Evolutionary conservation across 37 sponge, comb jelly and placozoan species (phyloP).

Genomic region (Chondrosia reniformis): DNA sequence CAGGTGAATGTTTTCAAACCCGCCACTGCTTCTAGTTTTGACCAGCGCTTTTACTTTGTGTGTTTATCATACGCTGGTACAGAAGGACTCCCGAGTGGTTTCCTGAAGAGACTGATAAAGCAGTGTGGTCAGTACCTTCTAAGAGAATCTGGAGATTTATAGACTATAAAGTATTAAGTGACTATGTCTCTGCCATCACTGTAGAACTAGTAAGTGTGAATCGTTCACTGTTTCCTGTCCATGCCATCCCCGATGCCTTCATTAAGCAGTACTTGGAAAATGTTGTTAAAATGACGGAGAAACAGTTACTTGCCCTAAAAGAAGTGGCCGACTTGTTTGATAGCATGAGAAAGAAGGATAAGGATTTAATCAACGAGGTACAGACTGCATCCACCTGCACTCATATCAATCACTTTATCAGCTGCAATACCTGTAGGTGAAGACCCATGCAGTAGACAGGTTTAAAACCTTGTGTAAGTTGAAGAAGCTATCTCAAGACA

Average conservation of each 20-base stretch:
- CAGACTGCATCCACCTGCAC: neutral
- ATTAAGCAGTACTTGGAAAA: slow-evolving; percentile 28
- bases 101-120: slow-evolving; percentile 33
- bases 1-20: slow-evolving; percentile 89
- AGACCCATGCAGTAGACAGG: slow-evolving; percentile 41
- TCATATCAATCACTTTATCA: neutral
- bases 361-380: slow-evolving; percentile 51
- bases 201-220: neutral
- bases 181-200: neutral
- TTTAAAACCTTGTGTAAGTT: slow-evolving; percentile 43
- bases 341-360: slow-evolving; percentile 59
- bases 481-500: slow-evolving; percentile 57
- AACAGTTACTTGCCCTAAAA: neutral
- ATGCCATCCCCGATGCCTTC: slow-evolving; percentile 40
- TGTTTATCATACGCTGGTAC: slow-evolving; percentile 74
- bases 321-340: slow-evolving; percentile 43
- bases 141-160: neutral
- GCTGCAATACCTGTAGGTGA: slow-evolving; percentile 29
- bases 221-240: slow-evolving; percentile 35
- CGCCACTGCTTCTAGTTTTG: slow-evolving; percentile 78
- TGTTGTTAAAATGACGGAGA: neutral
- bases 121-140: slow-evolving; percentile 15
- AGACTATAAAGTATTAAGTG: neutral
- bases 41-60: slow-evolving; percentile 83
- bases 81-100: slow-evolving; percentile 12